These are phyloP conservation scores for Caenorhabditis zanzibari DNA, from an alignment of 2,888 invertebrate genomes.

Conservation along the genomic window DNA sequence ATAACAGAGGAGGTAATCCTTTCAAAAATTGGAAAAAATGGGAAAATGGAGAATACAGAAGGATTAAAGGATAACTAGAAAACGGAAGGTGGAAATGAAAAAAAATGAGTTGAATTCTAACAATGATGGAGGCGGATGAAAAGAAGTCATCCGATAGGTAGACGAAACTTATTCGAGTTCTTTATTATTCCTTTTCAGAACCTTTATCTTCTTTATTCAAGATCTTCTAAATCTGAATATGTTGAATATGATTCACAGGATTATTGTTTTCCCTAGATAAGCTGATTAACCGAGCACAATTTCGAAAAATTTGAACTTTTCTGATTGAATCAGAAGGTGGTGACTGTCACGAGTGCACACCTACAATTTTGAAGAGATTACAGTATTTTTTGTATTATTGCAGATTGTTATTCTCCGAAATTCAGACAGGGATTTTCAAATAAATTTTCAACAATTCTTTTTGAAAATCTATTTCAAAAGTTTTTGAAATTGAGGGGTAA, in stretches of 20 bases:
- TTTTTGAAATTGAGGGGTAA: too few relatives aligned
- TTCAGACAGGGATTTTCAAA: too few relatives aligned
- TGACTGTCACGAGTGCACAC: background rate
- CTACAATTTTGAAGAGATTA: background rate
- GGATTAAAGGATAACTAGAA: conserved; percentile 54
- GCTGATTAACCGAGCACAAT: background rate
- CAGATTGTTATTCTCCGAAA: too few relatives aligned
- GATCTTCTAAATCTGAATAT: background rate
- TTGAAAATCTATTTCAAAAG: too few relatives aligned
- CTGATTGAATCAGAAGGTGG: conserved; percentile 22
- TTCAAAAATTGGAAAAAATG: conserved; percentile 11
- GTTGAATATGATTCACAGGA: background rate
- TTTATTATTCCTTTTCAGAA: background rate
- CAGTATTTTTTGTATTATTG: background rate
- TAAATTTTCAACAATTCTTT: too few relatives aligned
- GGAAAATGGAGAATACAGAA: conserved; percentile 50
- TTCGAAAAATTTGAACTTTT: conserved; percentile 14
- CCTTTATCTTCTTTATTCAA: background rate
- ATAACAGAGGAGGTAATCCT: conserved; percentile 52
- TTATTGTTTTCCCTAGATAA: background rate
- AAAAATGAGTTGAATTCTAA: conserved; percentile 1
- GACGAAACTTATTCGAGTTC: background rate
- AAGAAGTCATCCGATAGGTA: background rate
- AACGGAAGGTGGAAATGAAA: conserved; percentile 11
- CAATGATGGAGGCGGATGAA: conserved; percentile 6